These are phyloP conservation scores for Tenebrosternarchus preto DNA, from an alignment of 2,113 vertebrate species.

Conservation along the genomic window DNA sequence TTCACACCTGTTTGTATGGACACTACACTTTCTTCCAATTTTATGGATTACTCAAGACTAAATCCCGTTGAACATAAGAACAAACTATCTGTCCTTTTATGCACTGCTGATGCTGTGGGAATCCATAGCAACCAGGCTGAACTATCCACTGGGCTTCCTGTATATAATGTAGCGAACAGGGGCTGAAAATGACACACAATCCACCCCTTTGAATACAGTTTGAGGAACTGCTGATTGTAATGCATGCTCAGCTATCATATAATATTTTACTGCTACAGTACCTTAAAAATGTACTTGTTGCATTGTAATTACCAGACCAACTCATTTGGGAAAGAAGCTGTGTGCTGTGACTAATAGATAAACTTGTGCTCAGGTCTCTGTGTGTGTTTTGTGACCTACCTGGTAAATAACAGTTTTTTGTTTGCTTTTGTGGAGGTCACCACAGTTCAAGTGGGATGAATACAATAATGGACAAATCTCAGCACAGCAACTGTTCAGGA, in stretches of 20 bases:
- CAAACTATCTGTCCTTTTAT: not conserved
- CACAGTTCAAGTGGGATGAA: not conserved
- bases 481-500: not conserved
- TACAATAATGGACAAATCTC: not conserved
- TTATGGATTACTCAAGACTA: too few relatives aligned
- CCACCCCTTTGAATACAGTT: not conserved
- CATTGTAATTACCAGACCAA: not conserved
- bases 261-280: not conserved
- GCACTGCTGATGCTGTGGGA: not conserved
- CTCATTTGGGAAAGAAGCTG: not conserved
- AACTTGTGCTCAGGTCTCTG: slow-evolving; percentile 7
- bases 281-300: not conserved
- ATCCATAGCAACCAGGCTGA: slow-evolving; percentile 7
- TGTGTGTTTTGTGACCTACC: not conserved
- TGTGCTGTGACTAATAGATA: not conserved
- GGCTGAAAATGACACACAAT: not conserved
- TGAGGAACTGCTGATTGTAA: not conserved
- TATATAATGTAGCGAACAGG: slow-evolving; percentile 6
- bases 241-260: not conserved
- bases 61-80: too few relatives aligned
- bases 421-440: not conserved
- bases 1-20: too few relatives aligned
- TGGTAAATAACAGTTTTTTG: not conserved
- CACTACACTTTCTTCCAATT: too few relatives aligned
- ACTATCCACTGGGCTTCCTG: slow-evolving; percentile 19